phyloP scores from a whole-genome alignment of 2,888 invertebrate species.

The Drosophila macrospina region DNA sequence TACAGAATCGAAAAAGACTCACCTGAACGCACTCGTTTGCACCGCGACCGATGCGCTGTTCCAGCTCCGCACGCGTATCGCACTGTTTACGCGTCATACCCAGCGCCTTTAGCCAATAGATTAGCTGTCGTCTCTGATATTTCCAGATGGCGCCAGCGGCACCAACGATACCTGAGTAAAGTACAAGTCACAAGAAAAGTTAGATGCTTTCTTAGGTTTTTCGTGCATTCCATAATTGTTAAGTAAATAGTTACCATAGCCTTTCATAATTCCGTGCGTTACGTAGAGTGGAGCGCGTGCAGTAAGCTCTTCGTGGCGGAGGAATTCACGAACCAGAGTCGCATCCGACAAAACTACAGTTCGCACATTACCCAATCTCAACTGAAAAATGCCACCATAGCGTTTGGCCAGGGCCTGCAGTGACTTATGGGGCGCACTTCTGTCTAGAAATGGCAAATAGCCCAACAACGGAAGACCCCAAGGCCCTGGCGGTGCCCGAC shows the following conservation, averaged over 20 bases:
- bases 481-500: constrained; percentile 89
- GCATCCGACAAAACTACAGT: constrained; percentile 92
- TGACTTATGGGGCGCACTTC: constrained; percentile 89
- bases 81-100: constrained; percentile 89
- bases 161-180: constrained; percentile 90
- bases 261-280: constrained; percentile 94
- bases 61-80: constrained; percentile 88
- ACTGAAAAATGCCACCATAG: constrained; percentile 91
- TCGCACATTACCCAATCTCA: constrained; percentile 91
- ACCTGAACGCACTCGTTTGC: constrained; percentile 88
- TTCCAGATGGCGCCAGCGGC: constrained; percentile 93
- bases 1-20: too few species aligned
- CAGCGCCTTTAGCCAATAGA: constrained; percentile 90
- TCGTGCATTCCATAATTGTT: too few species aligned
- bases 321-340: constrained; percentile 89
- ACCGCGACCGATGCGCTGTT: constrained; percentile 88
- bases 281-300: constrained; percentile 92
- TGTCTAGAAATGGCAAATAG: constrained; percentile 91
- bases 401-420: constrained; percentile 88
- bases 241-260: constrained; percentile 94
- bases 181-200: constrained; percentile 24
- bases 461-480: constrained; percentile 91
- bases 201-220: constrained; percentile 28
- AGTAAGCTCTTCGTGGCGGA: constrained; percentile 90
- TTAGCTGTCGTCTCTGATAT: constrained; percentile 91